Evolutionary conservation across 2,113 vertebrate species (phyloP).

Genomic region (Aegithalos caudatus): DNA sequence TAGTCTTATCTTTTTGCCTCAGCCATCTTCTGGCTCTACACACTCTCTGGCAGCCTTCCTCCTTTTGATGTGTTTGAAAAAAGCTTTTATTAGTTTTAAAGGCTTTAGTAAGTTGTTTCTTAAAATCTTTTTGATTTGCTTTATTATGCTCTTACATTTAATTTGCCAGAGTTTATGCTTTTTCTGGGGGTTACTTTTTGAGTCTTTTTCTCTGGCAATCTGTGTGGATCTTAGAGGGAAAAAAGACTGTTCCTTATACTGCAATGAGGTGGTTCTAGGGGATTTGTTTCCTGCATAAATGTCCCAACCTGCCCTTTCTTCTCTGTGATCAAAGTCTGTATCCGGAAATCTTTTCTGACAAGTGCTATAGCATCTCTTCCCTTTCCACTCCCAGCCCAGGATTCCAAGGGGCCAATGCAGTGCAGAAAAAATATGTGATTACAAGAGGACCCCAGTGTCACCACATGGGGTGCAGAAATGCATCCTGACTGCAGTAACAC

Average conservation of each 20-base stretch:
- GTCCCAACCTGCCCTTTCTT: background rate
- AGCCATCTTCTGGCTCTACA: constrained; percentile 18
- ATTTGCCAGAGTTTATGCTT: background rate
- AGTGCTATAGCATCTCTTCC: background rate
- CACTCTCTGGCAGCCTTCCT: constrained; percentile 34
- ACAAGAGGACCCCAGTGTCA: background rate
- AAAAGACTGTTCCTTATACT: background rate
- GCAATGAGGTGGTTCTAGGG: background rate
- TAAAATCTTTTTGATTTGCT: constrained; percentile 49
- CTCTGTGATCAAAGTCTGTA: background rate
- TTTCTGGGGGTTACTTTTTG: background rate
- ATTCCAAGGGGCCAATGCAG: background rate
- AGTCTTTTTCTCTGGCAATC: background rate
- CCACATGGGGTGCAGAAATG: background rate
- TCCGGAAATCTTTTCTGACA: background rate
- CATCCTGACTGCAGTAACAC: background rate
- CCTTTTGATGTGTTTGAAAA: constrained; percentile 52
- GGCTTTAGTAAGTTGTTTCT: constrained; percentile 56
- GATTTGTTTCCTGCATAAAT: background rate
- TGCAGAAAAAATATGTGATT: background rate
- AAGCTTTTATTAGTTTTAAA: constrained; percentile 57
- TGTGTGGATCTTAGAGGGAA: background rate
- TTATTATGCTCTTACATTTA: constrained; percentile 25
- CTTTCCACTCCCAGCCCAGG: background rate
- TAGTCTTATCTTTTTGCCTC: constrained; percentile 43